A percentile compares a stretch with the other conserved stretches of the same genome.
Conservation (phyloP, 2,113 vertebrate species). For the Salminus brasiliensis region DNA sequence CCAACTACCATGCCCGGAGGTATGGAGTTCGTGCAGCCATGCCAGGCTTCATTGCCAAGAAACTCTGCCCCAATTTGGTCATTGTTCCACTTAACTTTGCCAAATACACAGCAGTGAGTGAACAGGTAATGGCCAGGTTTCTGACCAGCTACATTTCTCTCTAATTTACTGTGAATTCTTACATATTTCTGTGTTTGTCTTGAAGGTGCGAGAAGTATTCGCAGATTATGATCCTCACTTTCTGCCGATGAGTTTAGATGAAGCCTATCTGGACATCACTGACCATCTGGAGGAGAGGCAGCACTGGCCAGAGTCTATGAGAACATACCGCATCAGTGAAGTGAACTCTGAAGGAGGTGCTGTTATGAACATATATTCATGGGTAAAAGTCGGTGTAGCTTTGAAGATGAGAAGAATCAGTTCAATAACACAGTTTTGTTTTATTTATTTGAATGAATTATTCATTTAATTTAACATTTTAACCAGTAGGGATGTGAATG, state of each 20-base stretch:
- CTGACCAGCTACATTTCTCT: neutral
- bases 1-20: slow-evolving; percentile 94
- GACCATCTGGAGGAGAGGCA: slow-evolving; percentile 86
- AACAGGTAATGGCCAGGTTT: slow-evolving; percentile 79
- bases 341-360: slow-evolving; percentile 54
- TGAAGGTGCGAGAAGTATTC: slow-evolving; percentile 88
- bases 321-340: slow-evolving; percentile 71
- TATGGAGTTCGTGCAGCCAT: slow-evolving; percentile 95
- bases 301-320: slow-evolving; percentile 84
- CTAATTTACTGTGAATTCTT: neutral
- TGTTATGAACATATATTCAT: neutral
- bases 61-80: slow-evolving; percentile 88
- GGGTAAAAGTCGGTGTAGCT: slow-evolving; percentile 28
- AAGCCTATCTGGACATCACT: slow-evolving; percentile 96
- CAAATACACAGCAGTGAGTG: slow-evolving; percentile 89
- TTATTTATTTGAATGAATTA: too few species aligned
- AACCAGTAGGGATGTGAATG: too few species aligned
- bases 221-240: slow-evolving; percentile 90
- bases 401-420: too few species aligned
- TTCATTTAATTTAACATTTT: too few species aligned
- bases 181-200: slow-evolving; percentile 13
- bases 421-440: too few species aligned
- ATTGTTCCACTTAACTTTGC: slow-evolving; percentile 91
- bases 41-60: slow-evolving; percentile 98
- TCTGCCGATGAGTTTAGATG: slow-evolving; percentile 92